A percentile compares a stretch with the other conserved stretches of the same genome.
phyloP scores from a whole-genome alignment of 2,113 vertebrate genomes.

The Phycodurus eques region DNA sequence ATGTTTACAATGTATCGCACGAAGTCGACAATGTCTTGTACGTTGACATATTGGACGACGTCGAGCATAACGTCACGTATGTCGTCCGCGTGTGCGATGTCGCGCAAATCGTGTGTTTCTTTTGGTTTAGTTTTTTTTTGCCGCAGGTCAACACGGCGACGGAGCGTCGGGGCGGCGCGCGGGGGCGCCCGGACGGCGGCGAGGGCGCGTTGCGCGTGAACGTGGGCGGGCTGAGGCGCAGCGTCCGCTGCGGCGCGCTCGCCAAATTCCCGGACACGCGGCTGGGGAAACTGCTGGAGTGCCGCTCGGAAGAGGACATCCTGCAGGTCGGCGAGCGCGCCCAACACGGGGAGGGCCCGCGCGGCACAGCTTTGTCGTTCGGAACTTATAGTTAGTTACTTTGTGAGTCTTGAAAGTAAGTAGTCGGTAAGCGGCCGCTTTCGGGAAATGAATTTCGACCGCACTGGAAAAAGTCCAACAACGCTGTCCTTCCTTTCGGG shows the following conservation, averaged over 20 bases:
- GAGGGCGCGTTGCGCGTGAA: slow-evolving; percentile 89
- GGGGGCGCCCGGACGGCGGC: slow-evolving; percentile 75
- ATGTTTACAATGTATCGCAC: not conserved
- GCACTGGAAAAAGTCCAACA: too few species aligned
- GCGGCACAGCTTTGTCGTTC: too few species aligned
- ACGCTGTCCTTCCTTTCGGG: too few species aligned
- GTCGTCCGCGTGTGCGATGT: too few species aligned
- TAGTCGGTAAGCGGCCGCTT: too few species aligned
- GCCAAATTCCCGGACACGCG: slow-evolving; percentile 90
- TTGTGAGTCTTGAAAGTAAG: not conserved
- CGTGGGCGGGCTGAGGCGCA: slow-evolving; percentile 87
- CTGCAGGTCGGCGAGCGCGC: slow-evolving; percentile 63
- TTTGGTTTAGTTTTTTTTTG: not conserved
- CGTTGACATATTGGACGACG: not conserved
- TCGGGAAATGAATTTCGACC: too few species aligned
- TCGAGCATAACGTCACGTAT: not conserved
- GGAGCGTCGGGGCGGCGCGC: slow-evolving; percentile 67
- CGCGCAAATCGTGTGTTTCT: not conserved
- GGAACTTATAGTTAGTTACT: not conserved
- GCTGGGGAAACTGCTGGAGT: slow-evolving; percentile 87
- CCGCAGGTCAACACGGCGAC: slow-evolving; percentile 78
- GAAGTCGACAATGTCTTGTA: not conserved
- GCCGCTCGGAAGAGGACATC: slow-evolving; percentile 89
- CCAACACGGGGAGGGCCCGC: not conserved
- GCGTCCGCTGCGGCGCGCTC: slow-evolving; percentile 83